Base-by-base conservation (phyloP, 1,140 invertebrate genomes). In the Drosophila sproati region DNA sequence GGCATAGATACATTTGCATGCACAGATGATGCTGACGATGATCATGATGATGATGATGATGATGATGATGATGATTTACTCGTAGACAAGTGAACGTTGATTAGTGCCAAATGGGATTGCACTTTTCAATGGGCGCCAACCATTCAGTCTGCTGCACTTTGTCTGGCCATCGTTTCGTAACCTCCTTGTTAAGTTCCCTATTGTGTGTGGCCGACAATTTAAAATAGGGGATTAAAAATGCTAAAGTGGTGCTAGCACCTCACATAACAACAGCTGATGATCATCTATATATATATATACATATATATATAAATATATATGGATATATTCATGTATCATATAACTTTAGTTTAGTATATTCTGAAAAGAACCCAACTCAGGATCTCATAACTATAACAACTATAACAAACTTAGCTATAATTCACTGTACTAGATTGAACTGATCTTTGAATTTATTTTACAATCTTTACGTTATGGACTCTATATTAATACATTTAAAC, bases 81-180 rank as follows among this genome's bases (percentile, higher is more conserved):
- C 41, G 62, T 39, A 35, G 67, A 70, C 61, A 52, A 47, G 47
- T 8, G 48, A 37, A 41, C 64, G 68, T 48, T 86, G 82, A 85
- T 86, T 87, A 86, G 79, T 73, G 78, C 75, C 82, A 75, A 85
- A 81, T 74, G 81, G 77, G 66, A 67, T 52, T 76, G 73, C 52
- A 31, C 50, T 76, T 79, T 70, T 64, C 54, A 41, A 69, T 68
- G 57, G 80, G 74, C 50, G 61, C 66, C 66, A 72, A 41, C 8
- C 64, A 7, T 28, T 6, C 48, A 51, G n/a, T 55, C 68, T 37
- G 28, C 4, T 45, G 39, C 20, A 55, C 50, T 70, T 37, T 48
- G 60, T 72, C 59, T 55, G 45, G 8, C 28, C 48, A 3, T 10
- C 29, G 52, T 64, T 64, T 68, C 71, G 39, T 69, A 68, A 73